A percentile compares a stretch with the other conserved stretches of the same genome.
Conservation (phyloP, 1,140 invertebrate species). For the Tetragnatha versicolor region DNA sequence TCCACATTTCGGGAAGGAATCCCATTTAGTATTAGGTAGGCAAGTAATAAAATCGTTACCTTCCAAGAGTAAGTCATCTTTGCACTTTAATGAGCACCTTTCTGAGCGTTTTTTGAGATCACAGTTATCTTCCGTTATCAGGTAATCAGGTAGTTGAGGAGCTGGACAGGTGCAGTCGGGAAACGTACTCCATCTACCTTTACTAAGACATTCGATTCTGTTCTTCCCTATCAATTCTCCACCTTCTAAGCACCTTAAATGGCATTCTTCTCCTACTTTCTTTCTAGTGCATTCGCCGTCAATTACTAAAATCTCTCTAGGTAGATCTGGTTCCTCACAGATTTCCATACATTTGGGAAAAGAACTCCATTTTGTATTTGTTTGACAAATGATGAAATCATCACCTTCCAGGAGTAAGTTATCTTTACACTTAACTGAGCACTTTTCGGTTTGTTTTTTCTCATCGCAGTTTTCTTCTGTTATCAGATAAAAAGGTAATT, state of each 20-base stretch:
- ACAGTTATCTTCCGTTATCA: neutral
- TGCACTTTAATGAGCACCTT: neutral
- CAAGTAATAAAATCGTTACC: neutral
- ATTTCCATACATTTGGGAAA: neutral
- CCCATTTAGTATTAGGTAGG: neutral
- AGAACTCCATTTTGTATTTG: neutral
- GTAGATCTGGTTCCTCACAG: neutral
- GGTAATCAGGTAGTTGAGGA: neutral
- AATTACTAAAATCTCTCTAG: neutral
- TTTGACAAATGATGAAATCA: neutral
- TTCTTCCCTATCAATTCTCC: neutral
- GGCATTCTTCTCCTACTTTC: neutral
- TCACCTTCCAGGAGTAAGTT: neutral
- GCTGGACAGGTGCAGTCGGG: constrained; percentile 2
- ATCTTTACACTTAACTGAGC: neutral
- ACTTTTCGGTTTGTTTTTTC: neutral
- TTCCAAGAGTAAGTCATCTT: neutral
- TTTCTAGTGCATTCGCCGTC: neutral
- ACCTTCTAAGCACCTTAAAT: neutral
- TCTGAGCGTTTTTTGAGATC: neutral
- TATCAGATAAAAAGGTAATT: neutral
- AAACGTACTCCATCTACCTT: neutral
- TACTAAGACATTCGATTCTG: neutral
- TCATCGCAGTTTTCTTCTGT: neutral
- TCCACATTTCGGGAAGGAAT: neutral